Evolutionary conservation across 2,797 vertebrate species (phyloP).

Genomic region (Octomys mimax): DNA sequence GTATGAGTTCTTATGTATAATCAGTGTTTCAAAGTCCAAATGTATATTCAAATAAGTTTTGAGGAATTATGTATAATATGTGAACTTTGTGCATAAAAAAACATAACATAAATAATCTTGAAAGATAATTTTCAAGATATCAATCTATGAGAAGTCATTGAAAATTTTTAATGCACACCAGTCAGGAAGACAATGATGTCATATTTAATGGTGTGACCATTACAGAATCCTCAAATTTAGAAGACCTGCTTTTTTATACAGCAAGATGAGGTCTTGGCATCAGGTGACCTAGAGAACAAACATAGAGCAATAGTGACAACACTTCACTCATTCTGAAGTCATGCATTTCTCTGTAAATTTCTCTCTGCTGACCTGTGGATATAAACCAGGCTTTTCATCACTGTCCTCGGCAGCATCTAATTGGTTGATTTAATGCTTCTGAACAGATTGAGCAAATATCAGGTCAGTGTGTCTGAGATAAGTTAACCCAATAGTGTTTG

Average conservation of each 20-base stretch:
- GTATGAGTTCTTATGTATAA: not conserved
- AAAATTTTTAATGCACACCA: not conserved
- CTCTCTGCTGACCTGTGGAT: not conserved
- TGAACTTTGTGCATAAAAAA: not conserved
- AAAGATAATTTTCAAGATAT: not conserved
- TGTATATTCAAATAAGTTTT: not conserved
- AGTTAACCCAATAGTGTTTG: not conserved
- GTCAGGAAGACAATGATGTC: not conserved
- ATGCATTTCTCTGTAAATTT: not conserved
- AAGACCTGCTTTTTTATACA: not conserved
- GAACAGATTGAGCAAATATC: not conserved
- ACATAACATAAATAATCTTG: not conserved
- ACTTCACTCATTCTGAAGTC: not conserved
- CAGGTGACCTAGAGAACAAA: not conserved
- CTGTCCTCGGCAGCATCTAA: not conserved
- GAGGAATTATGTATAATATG: not conserved
- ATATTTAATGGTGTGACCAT: not conserved
- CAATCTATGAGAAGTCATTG: not conserved
- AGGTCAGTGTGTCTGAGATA: not conserved
- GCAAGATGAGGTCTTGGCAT: slow-evolving; percentile 9
- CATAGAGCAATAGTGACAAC: not conserved
- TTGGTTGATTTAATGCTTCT: slow-evolving; percentile 7
- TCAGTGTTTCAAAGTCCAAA: not conserved
- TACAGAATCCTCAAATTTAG: slow-evolving; percentile 43
- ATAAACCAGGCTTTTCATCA: not conserved